phyloP scores from a whole-genome alignment of 2,113 vertebrate species.

The Planiliza haematocheilus region DNA sequence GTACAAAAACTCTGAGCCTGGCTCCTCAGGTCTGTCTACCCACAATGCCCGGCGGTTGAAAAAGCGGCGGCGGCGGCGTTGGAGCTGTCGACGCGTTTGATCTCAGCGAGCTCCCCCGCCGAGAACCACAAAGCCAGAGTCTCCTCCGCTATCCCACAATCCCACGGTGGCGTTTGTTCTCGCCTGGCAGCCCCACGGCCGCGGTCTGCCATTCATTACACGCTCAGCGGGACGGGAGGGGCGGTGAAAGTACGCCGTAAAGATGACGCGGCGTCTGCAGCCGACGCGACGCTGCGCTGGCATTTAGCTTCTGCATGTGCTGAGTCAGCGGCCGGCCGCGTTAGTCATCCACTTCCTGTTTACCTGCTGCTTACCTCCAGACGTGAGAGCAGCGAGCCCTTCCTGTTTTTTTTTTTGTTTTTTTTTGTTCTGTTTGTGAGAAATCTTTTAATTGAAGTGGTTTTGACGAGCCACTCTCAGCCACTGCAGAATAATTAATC shows the following conservation, averaged over 20 bases:
- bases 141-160: slow-evolving; percentile 67
- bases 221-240: slow-evolving; percentile 54
- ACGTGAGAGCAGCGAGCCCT: not conserved
- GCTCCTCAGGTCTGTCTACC: slow-evolving; percentile 71
- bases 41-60: slow-evolving; percentile 62
- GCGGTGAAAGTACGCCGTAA: too few species aligned
- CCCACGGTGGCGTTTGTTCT: slow-evolving; percentile 61
- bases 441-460: slow-evolving; percentile 29
- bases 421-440: not conserved
- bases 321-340: slow-evolving; percentile 4
- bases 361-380: slow-evolving; percentile 14
- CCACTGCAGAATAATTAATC: slow-evolving; percentile 24
- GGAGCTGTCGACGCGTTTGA: slow-evolving; percentile 66
- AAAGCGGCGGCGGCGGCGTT: slow-evolving; percentile 37
- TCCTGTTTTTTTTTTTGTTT: too few species aligned
- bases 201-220: slow-evolving; percentile 70
- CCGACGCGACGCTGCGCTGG: slow-evolving; percentile 36
- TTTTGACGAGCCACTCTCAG: slow-evolving; percentile 30
- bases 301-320: slow-evolving; percentile 35
- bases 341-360: slow-evolving; percentile 56
- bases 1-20: slow-evolving; percentile 44
- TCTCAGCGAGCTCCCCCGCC: slow-evolving; percentile 57
- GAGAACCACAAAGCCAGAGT: slow-evolving; percentile 62
- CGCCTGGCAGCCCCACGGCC: slow-evolving; percentile 59
- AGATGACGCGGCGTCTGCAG: too few species aligned